These are phyloP conservation scores for Sylvia atricapilla DNA, from an alignment of 2,113 vertebrate species.

Conservation along the genomic window DNA sequence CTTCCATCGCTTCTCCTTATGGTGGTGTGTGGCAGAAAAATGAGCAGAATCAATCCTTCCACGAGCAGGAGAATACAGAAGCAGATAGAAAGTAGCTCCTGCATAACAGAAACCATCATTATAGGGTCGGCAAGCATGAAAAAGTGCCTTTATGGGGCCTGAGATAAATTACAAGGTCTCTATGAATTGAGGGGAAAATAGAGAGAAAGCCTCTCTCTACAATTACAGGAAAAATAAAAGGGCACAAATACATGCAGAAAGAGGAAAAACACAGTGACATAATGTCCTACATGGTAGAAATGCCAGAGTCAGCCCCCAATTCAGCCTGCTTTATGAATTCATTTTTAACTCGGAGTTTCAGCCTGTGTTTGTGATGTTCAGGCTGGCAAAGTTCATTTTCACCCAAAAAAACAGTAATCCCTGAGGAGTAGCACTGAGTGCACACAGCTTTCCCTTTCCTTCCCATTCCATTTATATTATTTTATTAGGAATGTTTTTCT, in stretches of 20 bases:
- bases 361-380: background rate
- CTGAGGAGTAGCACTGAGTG: background rate
- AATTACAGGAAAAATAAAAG: background rate
- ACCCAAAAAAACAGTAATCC: background rate
- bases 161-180: background rate
- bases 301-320: background rate
- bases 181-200: background rate
- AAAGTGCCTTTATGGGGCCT: background rate
- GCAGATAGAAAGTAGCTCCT: background rate
- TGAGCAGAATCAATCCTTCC: background rate
- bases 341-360: background rate
- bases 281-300: background rate
- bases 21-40: background rate
- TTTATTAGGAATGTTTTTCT: slow-evolving; percentile 10
- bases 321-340: background rate
- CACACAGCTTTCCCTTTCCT: background rate
- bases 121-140: background rate
- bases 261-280: background rate
- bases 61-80: fast-evolving
- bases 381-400: background rate
- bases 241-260: background rate
- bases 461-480: background rate
- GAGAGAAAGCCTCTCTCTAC: background rate
- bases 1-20: background rate
- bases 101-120: background rate